Base-by-base conservation (phyloP, 2,113 vertebrate species). In the Osmerus mordax region DNA sequence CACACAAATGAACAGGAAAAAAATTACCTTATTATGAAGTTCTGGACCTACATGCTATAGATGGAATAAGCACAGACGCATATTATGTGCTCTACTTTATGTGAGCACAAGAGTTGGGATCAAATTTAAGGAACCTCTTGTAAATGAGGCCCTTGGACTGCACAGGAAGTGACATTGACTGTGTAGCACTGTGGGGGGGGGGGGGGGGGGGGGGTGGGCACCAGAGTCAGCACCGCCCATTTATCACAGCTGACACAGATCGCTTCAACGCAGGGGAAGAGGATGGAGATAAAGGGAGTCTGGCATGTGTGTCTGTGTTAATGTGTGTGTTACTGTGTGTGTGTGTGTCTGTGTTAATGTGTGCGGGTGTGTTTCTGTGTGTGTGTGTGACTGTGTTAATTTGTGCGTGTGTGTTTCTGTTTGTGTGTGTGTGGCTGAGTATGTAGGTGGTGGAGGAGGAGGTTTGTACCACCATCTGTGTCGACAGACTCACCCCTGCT, bases 191-290 rank as follows among this genome's bases (percentile, higher is more conserved):
- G 86, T 83, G n/a, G n/a, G n/a, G n/a, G n/a, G n/a, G n/a, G n/a
- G n/a, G n/a, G 72, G 83, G 82, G 76, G 53, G 81, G 63, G 79
- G 81, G 73, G 81, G 83, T 64, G 79, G 81, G 84, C 74, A 32
- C 64, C 61, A 77, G 70, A 82, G 70, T 80, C 78, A 78, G 78
- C 78, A 29, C 62, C 79, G 81, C 81, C 83, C 75, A 86, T 90
- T 86, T 86, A 90, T 91, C 86, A 88, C 78, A 41, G 32, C 69
- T 23, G 86, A 87, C 85, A 84, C 86, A 87, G 84, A 89, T 89
- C 84, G 73, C 81, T 80, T n/a, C 72, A 71, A 75, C 71, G 18
- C 73, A 12, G 69, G 53, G 69, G 19, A n/a, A 47, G 21, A 60
- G 15, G 70, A 4, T 25, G 53, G 28, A 68, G 51, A 68, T 55